These are phyloP conservation scores for Henricia sp. DNA, from an alignment of 53 echinoderm and acorn worm species.

Conservation along the genomic window DNA sequence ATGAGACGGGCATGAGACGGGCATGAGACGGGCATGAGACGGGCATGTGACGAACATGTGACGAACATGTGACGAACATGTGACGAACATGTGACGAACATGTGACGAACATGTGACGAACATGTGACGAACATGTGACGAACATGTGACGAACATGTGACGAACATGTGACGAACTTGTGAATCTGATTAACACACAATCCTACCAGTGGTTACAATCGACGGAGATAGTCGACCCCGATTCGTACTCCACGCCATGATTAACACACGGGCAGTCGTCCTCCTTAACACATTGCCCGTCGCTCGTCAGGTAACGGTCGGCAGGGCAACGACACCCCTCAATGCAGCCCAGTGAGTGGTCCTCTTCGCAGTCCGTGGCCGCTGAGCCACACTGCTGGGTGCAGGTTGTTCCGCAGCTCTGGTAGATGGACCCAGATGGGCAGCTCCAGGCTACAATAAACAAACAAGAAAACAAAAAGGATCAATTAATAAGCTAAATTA, in stretches of 20 bases:
- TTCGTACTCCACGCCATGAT: slow-evolving; percentile 68
- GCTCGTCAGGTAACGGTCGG: slow-evolving; percentile 58
- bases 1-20: too few species aligned
- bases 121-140: too few species aligned
- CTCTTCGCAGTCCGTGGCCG: slow-evolving; percentile 68
- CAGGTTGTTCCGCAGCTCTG: slow-evolving; percentile 78
- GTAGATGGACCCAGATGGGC: slow-evolving; percentile 73
- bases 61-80: too few species aligned
- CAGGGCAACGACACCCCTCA: slow-evolving; percentile 83
- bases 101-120: too few species aligned
- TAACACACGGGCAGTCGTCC: slow-evolving; percentile 80
- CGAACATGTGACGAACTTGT: too few species aligned
- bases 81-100: too few species aligned
- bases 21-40: too few species aligned
- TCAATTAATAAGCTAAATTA: too few species aligned
- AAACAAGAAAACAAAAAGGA: too few species aligned
- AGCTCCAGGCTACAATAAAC: slow-evolving; percentile 83
- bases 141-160: too few species aligned
- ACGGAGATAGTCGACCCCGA: slow-evolving; percentile 69
- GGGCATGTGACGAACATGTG: too few species aligned
- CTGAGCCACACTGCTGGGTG: slow-evolving; percentile 69
- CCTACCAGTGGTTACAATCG: slow-evolving; percentile 87
- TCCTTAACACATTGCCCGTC: slow-evolving; percentile 72
- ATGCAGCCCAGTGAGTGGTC: slow-evolving; percentile 76
- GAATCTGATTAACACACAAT: not conserved